Evolutionary conservation across 2,797 vertebrate genomes (phyloP), one percentile per base, ranked within the genome.

Genomic region (Lemur catta): DNA sequence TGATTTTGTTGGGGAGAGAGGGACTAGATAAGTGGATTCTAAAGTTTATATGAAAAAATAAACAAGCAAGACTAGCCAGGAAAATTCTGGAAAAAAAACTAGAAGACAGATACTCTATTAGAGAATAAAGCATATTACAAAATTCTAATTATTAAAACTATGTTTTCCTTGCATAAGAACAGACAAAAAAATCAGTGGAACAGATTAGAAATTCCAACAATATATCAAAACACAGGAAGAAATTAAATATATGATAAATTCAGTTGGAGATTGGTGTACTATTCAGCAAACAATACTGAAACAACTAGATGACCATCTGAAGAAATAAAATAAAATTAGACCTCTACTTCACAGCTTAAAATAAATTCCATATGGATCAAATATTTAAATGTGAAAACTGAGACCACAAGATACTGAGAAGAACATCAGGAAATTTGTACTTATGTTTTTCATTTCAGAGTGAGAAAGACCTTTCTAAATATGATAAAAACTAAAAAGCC

Each of bases 401-500:
- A 72, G 81, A 35, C 75, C 50, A 86, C 30, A 95, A 88, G 87
- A 92, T 86, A 81, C 59, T 89, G 74, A 50, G 46, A 81, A 89
- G 17, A 86, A 92, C 91, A 79, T 22, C 38, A 14, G 26, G 26
- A 72, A 35, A 43, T 48, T 48, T 59, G 87, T 65, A 28, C 38
- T 57, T 67, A 59, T 26, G 67, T 89, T n/a, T 96, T 76, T 52
- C 84, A 87, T 72, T 91, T 91, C 48, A 86, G 35, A 80, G 9
- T 55, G 28, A 52, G 52, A 69, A 89, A 92, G 22, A 50, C 30
- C 15, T 78, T 79, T 72, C 38, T 91, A 91, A 90, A 67, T 75
- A 78, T 74, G 13, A 91, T 82, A 71, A 88, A 93, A 84, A 71
- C 11, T 46, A 46, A 67, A 35, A 71, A 72, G 33, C 15, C 24